Base-by-base conservation (phyloP, 2,888 invertebrate species). In the Abscondita cerata region DNA sequence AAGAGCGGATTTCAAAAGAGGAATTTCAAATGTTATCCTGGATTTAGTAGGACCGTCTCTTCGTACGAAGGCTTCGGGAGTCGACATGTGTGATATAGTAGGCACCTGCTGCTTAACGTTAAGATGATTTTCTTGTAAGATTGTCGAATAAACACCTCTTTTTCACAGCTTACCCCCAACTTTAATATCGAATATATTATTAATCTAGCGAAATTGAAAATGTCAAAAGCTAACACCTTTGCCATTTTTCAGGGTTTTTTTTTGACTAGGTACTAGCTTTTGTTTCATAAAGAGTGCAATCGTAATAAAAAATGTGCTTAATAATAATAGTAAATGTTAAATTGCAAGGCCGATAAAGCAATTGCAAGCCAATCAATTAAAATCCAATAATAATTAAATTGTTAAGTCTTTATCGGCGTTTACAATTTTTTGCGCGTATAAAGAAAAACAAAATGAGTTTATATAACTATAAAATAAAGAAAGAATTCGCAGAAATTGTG, bases 11-110 rank as follows among this genome's bases (percentile, higher is more conserved):
- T 75, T 73, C 70, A 31, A 73, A 72, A 69, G 68, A 68, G 71
- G 75, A 75, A 74, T 73, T 73, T 71, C 68, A 73, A 69, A 70
- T 76, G 75, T 78, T 75, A 70, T 71, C 71, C 69, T 52, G 66
- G 68, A 66, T 69, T 71, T 69, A 66, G 64, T 31, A 52, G 54
- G 58, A 58, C 59, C 52, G 36, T 59, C 53, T 60, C 62, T 44
- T 64, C 64, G 50, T 61, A 58, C 59, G 52, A 59, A 60, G n/a
- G 51, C 66, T 62, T 47, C 60, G 52, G 59, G 64, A 59, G 59
- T 56, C 52, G 64, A 59, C 56, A 61, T 65, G 52, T 63, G 58
- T 54, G 60, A 52, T 54, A 50, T 36, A 41, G 48, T 46, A 51
- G 57, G 57, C 64, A 65, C 63, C 68, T 65, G 67, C 62, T 58